Conservation (phyloP, 2,797 vertebrate genomes). For the Malurus splendens region DNA sequence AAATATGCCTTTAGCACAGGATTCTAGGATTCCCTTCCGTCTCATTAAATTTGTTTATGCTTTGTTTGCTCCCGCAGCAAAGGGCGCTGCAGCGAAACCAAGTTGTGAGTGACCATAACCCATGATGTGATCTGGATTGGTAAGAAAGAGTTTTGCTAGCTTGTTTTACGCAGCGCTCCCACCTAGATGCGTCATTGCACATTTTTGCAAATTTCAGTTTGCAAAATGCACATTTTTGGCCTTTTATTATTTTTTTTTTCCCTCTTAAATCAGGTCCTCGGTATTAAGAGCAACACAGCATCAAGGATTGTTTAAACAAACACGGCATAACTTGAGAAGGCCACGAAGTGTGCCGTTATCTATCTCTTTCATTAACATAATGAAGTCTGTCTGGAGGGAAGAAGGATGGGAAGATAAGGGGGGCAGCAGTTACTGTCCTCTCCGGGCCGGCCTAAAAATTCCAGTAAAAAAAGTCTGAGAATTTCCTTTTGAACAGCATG, state of each 20-base stretch:
- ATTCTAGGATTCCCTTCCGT: constrained; percentile 81
- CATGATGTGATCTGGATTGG: constrained; percentile 52
- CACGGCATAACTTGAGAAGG: constrained; percentile 72
- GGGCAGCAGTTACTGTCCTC: constrained; percentile 66
- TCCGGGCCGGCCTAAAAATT: constrained; percentile 73
- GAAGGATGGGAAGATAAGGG: not conserved
- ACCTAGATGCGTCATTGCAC: constrained; percentile 55
- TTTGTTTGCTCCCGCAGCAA: constrained; percentile 73
- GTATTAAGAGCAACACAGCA: constrained; percentile 68
- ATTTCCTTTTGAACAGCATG: constrained; percentile 70
- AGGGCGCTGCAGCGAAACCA: constrained; percentile 75
- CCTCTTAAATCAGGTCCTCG: constrained; percentile 62
- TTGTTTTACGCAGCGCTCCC: constrained; percentile 64
- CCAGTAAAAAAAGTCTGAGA: constrained; percentile 70
- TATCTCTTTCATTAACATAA: constrained; percentile 75
- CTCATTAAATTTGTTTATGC: constrained; percentile 70
- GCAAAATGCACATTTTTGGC: constrained; percentile 66
- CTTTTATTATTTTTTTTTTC: constrained; percentile 5
- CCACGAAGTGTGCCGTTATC: constrained; percentile 71
- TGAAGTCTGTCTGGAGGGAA: constrained; percentile 71
- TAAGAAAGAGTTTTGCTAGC: constrained; percentile 67
- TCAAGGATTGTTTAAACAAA: constrained; percentile 69
- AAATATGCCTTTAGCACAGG: constrained; percentile 86
- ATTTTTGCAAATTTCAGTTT: too few species aligned
- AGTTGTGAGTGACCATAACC: constrained; percentile 60